phyloP scores from a whole-genome alignment of 2,113 vertebrate genomes.

The Malurus melanocephalus region DNA sequence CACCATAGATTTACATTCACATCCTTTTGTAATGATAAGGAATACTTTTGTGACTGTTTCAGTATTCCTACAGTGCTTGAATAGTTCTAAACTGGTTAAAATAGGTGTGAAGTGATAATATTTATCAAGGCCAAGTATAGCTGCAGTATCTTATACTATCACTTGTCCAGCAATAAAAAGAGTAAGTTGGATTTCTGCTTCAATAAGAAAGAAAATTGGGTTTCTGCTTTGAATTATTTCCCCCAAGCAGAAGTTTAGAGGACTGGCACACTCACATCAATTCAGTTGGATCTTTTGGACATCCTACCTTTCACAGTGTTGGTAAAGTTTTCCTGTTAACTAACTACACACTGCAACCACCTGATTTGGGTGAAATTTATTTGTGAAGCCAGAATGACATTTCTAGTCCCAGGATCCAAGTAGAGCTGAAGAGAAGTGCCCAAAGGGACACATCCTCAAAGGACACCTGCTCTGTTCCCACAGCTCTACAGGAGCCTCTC shows the following conservation, averaged over 20 bases:
- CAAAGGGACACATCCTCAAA: neutral
- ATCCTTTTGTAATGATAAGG: neutral
- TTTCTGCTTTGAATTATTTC: neutral
- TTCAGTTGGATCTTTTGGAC: neutral
- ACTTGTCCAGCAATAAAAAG: neutral
- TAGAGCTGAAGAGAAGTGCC: neutral
- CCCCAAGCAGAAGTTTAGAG: neutral
- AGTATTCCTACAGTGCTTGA: neutral
- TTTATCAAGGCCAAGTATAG: neutral
- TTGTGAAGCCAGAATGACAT: neutral
- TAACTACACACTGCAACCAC: neutral
- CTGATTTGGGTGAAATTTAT: neutral
- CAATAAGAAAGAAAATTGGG: neutral
- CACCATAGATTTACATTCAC: neutral
- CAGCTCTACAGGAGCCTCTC: no score
- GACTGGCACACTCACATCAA: neutral
- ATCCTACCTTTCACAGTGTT: neutral
- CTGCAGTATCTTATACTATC: neutral
- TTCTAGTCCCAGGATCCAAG: neutral
- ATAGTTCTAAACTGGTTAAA: neutral
- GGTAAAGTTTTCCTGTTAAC: neutral
- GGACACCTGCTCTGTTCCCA: neutral
- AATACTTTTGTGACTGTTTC: neutral
- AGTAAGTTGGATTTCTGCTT: neutral
- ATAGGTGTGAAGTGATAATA: neutral